Evolutionary conservation across 2,797 vertebrate genomes (phyloP), one percentile per base, ranked within the genome.

Genomic region (Heliangelus exortis): DNA sequence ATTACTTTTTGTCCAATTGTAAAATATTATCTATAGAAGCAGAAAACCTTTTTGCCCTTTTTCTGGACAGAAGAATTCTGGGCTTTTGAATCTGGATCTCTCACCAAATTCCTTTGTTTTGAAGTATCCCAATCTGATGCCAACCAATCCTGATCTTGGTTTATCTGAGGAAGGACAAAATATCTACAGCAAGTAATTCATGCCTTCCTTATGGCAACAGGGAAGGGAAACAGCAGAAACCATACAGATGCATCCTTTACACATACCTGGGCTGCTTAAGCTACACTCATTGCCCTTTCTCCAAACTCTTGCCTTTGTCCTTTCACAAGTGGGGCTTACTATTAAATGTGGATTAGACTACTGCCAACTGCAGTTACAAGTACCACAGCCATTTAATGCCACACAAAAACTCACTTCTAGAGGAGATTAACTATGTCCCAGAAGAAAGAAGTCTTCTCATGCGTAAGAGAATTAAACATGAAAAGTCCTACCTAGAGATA

Each of bases 361-460:
- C 61, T 92, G 77, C 31, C 65, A 92, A 68, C 19, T 48, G 77
- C 62, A 63, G 17, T 23, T 34, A 84, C 69, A 53, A 92, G 69
- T 69, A 72, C 55, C 62, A 36, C 23, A 54, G 58, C 29, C 43
- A 79, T 51, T 7, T 58, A 14, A 51, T 22, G 34, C 22, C 39
- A 43, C 1, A 2, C 3, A 26, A 78, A 83, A 26, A 25, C 39
- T 62, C 43, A 19, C 12, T 87, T 57, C 59, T 47, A 62, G 61
- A 79, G 53, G 4, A 62, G 17, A 58, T 51, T 58, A 72, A 65
- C 39, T 68, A 9, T 25, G 34, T 50, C 41, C 11, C 62, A 50
- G 28, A 73, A 62, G 33, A 59, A 86, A 88, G 51, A 47, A 5
- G 16, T 39, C 48, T 66, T 51, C 33, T 72, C 21, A 34, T 51